Conservation (phyloP, 2,888 invertebrate genomes). For the Drosophila barbarae region DNA sequence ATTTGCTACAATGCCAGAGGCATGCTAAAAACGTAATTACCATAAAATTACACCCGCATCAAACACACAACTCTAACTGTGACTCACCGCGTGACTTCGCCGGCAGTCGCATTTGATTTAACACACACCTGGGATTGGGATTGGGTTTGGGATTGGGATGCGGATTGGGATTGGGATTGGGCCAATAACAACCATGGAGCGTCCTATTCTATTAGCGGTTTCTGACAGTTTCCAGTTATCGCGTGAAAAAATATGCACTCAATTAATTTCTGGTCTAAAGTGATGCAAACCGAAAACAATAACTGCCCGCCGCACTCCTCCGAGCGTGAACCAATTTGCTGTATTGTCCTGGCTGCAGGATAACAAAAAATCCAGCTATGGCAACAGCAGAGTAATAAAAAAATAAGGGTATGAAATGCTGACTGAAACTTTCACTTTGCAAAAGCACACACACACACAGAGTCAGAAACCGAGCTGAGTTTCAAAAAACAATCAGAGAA, state of each 20-base stretch:
- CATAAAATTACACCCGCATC: conserved; percentile 52
- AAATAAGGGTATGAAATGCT: conserved; percentile 25
- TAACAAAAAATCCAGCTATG: background rate
- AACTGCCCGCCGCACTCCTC: conserved; percentile 14
- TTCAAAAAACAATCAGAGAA: conserved; percentile 55
- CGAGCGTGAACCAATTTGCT: conserved; percentile 27
- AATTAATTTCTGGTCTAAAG: conserved; percentile 60
- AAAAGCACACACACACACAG: conserved; percentile 5
- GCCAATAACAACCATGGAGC: background rate
- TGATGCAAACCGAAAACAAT: conserved; percentile 40
- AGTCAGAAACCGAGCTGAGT: conserved; percentile 41
- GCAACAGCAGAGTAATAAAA: background rate
- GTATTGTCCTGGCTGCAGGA: conserved; percentile 23
- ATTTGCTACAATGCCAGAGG: conserved; percentile 59
- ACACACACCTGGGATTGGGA: conserved; percentile 21
- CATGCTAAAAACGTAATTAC: conserved; percentile 64
- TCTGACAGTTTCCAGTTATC: conserved; percentile 23
- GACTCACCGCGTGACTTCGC: conserved; percentile 1
- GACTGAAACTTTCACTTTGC: conserved; percentile 43
- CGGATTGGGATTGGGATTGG: conserved; percentile 19
- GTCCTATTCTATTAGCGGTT: conserved; percentile 15
- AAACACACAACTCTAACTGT: background rate
- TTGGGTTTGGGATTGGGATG: conserved; percentile 13
- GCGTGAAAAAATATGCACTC: conserved; percentile 55
- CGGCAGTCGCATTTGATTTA: conserved; percentile 25